phyloP scores from a whole-genome alignment of 2,113 vertebrate genomes.

The Callipepla californica region DNA sequence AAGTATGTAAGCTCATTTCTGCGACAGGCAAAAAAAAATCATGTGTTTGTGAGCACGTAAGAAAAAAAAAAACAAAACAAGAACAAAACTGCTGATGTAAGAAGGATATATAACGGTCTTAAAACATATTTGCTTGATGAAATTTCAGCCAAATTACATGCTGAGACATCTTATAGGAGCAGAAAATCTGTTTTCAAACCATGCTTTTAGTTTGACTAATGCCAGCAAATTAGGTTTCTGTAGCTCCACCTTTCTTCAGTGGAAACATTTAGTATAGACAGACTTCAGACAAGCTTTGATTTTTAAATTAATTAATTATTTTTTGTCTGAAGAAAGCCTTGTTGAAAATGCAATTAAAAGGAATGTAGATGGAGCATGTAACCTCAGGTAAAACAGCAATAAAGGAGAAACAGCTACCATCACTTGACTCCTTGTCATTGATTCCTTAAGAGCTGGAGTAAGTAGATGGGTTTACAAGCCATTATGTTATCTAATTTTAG shows the following conservation, averaged over 20 bases:
- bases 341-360: not conserved
- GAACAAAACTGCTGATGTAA: slow-evolving; percentile 24
- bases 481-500: not conserved
- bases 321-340: not conserved
- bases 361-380: not conserved
- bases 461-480: not conserved
- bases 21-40: not conserved
- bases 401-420: not conserved
- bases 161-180: not conserved
- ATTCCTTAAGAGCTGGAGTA: not conserved
- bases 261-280: not conserved
- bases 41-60: not conserved
- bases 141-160: not conserved
- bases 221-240: not conserved
- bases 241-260: not conserved
- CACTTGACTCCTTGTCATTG: not conserved
- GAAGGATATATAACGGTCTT: slow-evolving; percentile 27
- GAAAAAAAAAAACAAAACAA: not conserved
- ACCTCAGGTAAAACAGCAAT: not conserved
- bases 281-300: not conserved
- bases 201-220: not conserved
- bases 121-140: slow-evolving; percentile 22
- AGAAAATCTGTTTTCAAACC: not conserved
- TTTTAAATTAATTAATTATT: not conserved
- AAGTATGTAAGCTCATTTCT: not conserved